Evolutionary conservation across 2,888 invertebrate species (phyloP).

Genomic region (Polyommatus iphigenia): DNA sequence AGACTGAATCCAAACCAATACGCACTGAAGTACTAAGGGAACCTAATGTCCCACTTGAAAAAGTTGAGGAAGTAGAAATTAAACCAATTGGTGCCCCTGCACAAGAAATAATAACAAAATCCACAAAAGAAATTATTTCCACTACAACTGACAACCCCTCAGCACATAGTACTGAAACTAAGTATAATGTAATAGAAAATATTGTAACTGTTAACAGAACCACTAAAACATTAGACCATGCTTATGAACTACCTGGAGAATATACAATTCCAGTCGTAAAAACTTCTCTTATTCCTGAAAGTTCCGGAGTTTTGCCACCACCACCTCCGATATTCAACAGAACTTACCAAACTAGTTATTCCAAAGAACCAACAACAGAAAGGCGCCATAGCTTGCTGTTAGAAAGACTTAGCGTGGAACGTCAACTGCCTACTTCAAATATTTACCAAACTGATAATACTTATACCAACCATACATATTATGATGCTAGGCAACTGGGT

Average conservation of each 20-base stretch:
- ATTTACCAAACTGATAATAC: constrained; percentile 59
- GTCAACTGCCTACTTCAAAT: constrained; percentile 64
- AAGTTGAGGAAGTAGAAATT: constrained; percentile 73
- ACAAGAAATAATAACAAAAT: constrained; percentile 61
- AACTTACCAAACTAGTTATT: constrained; percentile 61
- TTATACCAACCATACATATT: constrained; percentile 53
- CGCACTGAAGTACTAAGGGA: constrained; percentile 57
- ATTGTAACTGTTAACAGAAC: constrained; percentile 72
- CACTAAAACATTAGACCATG: constrained; percentile 66
- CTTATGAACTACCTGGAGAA: constrained; percentile 56
- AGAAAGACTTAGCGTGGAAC: constrained; percentile 69
- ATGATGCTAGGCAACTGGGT: constrained; percentile 59
- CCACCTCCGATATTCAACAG: constrained; percentile 57
- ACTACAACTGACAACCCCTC: constrained; percentile 56
- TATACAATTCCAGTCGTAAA: constrained; percentile 58
- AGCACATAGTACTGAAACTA: constrained; percentile 64
- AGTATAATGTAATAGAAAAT: constrained; percentile 71
- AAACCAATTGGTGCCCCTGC: constrained; percentile 65
- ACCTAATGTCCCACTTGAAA: constrained; percentile 69
- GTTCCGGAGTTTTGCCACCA: constrained; percentile 57
- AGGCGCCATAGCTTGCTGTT: constrained; percentile 69
- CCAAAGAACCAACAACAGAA: constrained; percentile 59
- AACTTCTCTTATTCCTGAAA: constrained; percentile 65
- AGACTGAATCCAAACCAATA: constrained; percentile 40
- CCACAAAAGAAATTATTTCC: constrained; percentile 68